Evolutionary conservation across 2,888 invertebrate genomes (phyloP).

Genomic region (Drosophila macrospina): DNA sequence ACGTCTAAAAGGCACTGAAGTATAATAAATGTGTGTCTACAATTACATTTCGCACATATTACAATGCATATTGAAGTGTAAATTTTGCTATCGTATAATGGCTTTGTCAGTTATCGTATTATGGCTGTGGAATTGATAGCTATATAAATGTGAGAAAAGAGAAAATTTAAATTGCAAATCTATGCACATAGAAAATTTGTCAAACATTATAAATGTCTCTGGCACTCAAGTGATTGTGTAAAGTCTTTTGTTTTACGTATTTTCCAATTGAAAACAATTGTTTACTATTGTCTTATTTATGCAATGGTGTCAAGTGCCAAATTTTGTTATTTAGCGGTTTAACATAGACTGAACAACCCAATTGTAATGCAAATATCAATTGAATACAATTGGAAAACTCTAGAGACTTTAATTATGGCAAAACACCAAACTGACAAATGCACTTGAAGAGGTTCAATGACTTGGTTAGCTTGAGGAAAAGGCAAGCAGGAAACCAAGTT

Average conservation of each 20-base stretch:
- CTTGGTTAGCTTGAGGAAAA: conserved; percentile 38
- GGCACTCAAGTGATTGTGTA: neutral
- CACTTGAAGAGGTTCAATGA: conserved; percentile 55
- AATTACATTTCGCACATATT: too few species aligned
- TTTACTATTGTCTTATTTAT: conserved; percentile 22
- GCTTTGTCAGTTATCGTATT: conserved; percentile 12
- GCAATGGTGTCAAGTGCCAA: conserved; percentile 4
- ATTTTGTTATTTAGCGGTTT: neutral
- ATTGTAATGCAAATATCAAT: neutral
- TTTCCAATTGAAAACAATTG: neutral
- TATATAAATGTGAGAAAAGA: conserved; percentile 19
- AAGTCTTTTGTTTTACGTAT: neutral
- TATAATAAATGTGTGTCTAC: neutral
- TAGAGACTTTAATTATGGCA: conserved; percentile 42
- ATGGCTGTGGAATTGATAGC: conserved; percentile 23
- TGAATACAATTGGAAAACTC: conserved; percentile 2
- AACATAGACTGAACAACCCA: neutral
- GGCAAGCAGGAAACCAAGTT: conserved; percentile 20
- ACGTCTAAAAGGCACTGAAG: neutral
- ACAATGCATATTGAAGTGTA: too few species aligned
- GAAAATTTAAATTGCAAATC: conserved; percentile 17
- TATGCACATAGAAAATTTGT: conserved; percentile 20
- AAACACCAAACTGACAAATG: conserved; percentile 5
- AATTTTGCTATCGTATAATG: neutral
- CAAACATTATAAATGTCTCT: conserved; percentile 2